These are phyloP conservation scores for Mus pahari DNA, from an alignment of 2,113 vertebrate species.

Conservation along the genomic window DNA sequence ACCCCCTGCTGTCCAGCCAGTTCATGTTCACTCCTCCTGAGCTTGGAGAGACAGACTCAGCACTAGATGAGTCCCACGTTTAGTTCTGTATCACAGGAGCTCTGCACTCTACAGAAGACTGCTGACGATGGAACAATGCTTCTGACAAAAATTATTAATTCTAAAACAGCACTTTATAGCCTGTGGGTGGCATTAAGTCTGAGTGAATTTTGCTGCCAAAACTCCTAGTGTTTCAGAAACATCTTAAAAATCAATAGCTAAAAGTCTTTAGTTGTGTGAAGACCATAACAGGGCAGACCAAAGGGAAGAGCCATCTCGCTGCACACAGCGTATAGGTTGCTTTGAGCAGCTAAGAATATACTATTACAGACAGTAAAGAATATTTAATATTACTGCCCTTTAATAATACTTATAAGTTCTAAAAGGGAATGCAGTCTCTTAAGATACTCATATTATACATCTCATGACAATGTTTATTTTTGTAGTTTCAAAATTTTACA, in stretches of 20 bases:
- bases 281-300: slow-evolving; percentile 63
- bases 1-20: slow-evolving; percentile 91
- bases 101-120: neutral
- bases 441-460: slow-evolving; percentile 75
- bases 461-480: slow-evolving; percentile 85
- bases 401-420: slow-evolving; percentile 51
- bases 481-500: slow-evolving; percentile 81
- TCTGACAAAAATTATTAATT: slow-evolving; percentile 58
- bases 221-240: slow-evolving; percentile 59
- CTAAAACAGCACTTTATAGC: slow-evolving; percentile 85
- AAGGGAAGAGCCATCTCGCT: slow-evolving; percentile 73
- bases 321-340: slow-evolving; percentile 45
- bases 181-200: slow-evolving; percentile 64
- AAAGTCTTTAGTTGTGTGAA: slow-evolving; percentile 74
- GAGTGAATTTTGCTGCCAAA: slow-evolving; percentile 48
- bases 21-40: slow-evolving; percentile 88
- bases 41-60: slow-evolving; percentile 86
- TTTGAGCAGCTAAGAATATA: slow-evolving; percentile 64
- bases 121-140: neutral
- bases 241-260: slow-evolving; percentile 69
- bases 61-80: slow-evolving; percentile 95
- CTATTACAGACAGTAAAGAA: neutral
- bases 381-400: slow-evolving; percentile 41
- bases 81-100: slow-evolving; percentile 79
- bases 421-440: slow-evolving; percentile 65